Base-by-base conservation (phyloP, 2,797 vertebrate genomes). In the Megalops cyprinoides region DNA sequence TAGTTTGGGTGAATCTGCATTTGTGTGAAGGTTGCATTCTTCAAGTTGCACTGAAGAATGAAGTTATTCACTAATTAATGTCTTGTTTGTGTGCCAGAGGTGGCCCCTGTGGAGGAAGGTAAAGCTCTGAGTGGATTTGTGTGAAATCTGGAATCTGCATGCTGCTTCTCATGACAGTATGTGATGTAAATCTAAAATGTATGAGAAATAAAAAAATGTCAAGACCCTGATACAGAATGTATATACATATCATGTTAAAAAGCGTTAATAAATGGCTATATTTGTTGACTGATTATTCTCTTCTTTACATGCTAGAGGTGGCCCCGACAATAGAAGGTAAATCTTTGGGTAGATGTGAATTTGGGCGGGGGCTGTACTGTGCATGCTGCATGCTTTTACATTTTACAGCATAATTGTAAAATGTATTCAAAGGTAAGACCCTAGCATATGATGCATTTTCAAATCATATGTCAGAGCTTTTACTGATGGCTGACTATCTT, bases 101-200 rank as follows among this genome's bases (percentile, higher is more conserved):
- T 91, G 91, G 60, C 49, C 23, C 48, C 74, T 37, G 74, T 3
- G 14, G 92, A 75, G 74, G 93, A 90, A 86, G 92, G 92, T 92
- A 89, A 91, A 89, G 84, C 79, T 34, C 10, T 31, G 58, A n/a
- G 7, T 10, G 7, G 49, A 0, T 20, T 44, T 71, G 4, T 79
- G 0, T 65, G n/a, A 39, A 14, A 25, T 74, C 48, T n/a, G 12
- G 42, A 49, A 14, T 74, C 8, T 58, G 25, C 31, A 34, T 53
- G 23, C 23, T 49, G 23, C 28, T 44, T 31, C 53, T 55, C 15
- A 20, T 55, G 55, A 55, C 53, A 1, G 4, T 0, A 23, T 20
- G n/a, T 20, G 18, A 23, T 56, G 18, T 56, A 0, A 56, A 3
- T 53, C 6, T 23, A 56, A 58, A n/a, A 58, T 58, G 5, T 28